Conservation (phyloP, 2,113 vertebrate species). For the Megatriorchis doriae region DNA sequence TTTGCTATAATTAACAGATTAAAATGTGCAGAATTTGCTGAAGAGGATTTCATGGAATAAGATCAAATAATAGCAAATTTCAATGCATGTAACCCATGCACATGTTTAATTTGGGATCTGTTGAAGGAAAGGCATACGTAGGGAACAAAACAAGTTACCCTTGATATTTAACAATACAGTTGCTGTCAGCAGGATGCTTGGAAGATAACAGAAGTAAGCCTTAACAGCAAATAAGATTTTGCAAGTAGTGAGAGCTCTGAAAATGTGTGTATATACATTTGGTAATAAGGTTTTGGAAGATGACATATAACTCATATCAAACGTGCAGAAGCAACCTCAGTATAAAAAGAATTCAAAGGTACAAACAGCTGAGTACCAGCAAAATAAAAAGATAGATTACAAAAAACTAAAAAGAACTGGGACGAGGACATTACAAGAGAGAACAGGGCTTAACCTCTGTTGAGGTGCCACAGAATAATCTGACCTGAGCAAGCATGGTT, state of each 20-base stretch:
- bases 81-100: neutral
- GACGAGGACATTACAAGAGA: neutral
- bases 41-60: neutral
- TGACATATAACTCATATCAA: neutral
- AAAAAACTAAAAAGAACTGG: neutral
- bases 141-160: neutral
- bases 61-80: neutral
- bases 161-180: neutral
- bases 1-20: constrained; percentile 11
- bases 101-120: neutral
- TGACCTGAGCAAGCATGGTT: neutral
- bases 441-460: neutral
- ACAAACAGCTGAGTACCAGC: neutral
- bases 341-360: neutral
- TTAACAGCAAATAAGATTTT: neutral
- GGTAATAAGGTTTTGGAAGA: neutral
- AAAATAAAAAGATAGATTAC: neutral
- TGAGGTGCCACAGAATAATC: neutral
- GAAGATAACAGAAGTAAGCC: neutral
- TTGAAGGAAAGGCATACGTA: neutral
- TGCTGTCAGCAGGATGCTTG: neutral
- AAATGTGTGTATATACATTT: neutral
- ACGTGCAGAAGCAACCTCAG: neutral
- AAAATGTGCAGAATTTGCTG: neutral
- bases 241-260: neutral